Base-by-base conservation (phyloP, 2,113 vertebrate genomes). In the Melierax canorus region DNA sequence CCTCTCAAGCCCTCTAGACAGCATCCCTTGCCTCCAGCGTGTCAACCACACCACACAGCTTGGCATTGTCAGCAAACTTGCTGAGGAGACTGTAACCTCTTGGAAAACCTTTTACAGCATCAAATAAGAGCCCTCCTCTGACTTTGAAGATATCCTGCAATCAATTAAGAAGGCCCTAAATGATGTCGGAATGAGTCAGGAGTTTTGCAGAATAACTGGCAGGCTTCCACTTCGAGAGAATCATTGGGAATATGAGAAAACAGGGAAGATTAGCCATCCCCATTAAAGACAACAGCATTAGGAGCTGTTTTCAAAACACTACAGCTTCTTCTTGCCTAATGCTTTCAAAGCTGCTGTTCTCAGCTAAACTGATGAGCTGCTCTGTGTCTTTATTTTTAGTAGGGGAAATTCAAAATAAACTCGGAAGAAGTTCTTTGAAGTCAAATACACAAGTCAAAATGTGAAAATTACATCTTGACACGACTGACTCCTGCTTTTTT, bases 131-230 rank as follows among this genome's bases (percentile, higher is more conserved):
- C 48, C 34, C 46, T 92, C 27, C 48, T 96, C 64, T 92, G 75
- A 92, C 91, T 96, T 95, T 95, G 92, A 96, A 96, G 83, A 67
- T 76, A 90, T 38, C 59, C 69, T 92, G 75, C 82, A 90, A 88
- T 79, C 85, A 92, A 82, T 95, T 95, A 94, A 94, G 79, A 91
- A 88, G 69, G 83, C 50, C 62, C 41, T 94, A 90, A 95, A 83
- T 74, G 69, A 92, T 80, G 81, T 60, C 0, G 9, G 62, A 89
- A 86, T 96, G 97, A 97, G 87, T 97, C 92, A 95, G 92, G 79
- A 94, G 63, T 94, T 96, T 97, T 95, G 62, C 69, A 91, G 90
- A 89, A 81, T 80, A 94, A 94, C 60, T 96, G 94, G 85, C 95
- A 83, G 63, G 36, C 50, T 94, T 96, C 88, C 95, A 74, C 41